Evolutionary conservation across 1,140 invertebrate genomes (phyloP).

Genomic region (Caenorhabditis tropicalis): DNA sequence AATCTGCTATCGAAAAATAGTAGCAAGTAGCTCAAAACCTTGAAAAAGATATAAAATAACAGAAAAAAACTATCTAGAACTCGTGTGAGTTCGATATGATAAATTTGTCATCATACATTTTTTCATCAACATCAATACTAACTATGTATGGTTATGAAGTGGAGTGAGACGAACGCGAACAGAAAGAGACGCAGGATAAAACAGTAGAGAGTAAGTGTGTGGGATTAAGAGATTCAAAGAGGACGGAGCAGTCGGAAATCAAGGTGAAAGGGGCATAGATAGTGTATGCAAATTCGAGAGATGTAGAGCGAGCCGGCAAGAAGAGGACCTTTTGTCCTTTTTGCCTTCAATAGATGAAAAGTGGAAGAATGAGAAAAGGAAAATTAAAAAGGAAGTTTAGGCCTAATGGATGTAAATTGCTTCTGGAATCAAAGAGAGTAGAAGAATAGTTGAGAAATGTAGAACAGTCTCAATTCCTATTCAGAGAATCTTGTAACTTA

Average conservation of each 20-base stretch:
- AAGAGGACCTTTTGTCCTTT: slow-evolving; percentile 40
- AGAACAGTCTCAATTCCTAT: neutral
- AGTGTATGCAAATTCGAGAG: slow-evolving; percentile 30
- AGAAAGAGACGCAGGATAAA: slow-evolving; percentile 19
- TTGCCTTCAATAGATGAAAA: neutral
- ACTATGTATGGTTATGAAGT: slow-evolving; percentile 41
- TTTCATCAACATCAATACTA: slow-evolving; percentile 20
- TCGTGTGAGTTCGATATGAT: neutral
- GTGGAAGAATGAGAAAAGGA: neutral
- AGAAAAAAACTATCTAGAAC: too few relatives aligned
- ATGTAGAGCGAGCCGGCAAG: neutral
- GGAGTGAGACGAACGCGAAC: neutral
- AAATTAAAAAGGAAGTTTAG: neutral
- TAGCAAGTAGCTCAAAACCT: too few relatives aligned
- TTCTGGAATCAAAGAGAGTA: neutral
- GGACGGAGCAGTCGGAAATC: slow-evolving; percentile 34
- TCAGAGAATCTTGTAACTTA: too few relatives aligned
- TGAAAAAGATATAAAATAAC: too few relatives aligned
- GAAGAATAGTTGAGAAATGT: neutral
- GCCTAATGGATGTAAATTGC: slow-evolving; percentile 8
- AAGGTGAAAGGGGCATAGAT: slow-evolving; percentile 2
- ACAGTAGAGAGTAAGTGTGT: neutral
- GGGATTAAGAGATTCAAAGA: neutral
- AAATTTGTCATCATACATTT: neutral
- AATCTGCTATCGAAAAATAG: too few relatives aligned